phyloP scores from a whole-genome alignment of 2,797 vertebrate species.

The Clarias fuscus region DNA sequence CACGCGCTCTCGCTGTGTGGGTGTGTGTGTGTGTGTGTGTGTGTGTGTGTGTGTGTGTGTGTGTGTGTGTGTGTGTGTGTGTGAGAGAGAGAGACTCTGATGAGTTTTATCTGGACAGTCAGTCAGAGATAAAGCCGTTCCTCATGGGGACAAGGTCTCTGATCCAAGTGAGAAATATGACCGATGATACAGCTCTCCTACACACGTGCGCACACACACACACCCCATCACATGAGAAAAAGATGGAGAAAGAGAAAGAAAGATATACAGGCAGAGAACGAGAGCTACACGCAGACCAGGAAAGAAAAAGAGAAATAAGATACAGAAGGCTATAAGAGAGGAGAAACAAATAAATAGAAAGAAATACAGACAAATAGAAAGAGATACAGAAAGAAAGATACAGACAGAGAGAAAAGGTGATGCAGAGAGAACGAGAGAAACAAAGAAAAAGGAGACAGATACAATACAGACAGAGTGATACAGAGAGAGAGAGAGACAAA shows the following conservation, averaged over 20 bases:
- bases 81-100: background rate
- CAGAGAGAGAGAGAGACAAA: background rate
- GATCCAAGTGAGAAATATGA: conserved; percentile 57
- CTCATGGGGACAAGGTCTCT: conserved; percentile 60
- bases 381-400: background rate
- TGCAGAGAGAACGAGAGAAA: conserved; percentile 5
- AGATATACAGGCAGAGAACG: background rate
- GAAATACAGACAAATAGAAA: background rate
- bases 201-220: background rate
- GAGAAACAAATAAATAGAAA: background rate
- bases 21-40: conserved; percentile 11
- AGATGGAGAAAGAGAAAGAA: background rate
- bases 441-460: background rate
- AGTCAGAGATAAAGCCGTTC: conserved; percentile 49
- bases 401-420: background rate
- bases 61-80: conserved; percentile 11
- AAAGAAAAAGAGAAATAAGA: background rate
- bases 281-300: background rate
- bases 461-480: background rate
- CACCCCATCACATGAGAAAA: conserved; percentile 24
- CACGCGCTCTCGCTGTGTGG: background rate
- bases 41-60: background rate
- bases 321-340: background rate
- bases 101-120: conserved; percentile 34
- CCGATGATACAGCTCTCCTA: conserved; percentile 47